Conservation (phyloP, 2,888 invertebrate genomes). For the Lithodes maja region DNA sequence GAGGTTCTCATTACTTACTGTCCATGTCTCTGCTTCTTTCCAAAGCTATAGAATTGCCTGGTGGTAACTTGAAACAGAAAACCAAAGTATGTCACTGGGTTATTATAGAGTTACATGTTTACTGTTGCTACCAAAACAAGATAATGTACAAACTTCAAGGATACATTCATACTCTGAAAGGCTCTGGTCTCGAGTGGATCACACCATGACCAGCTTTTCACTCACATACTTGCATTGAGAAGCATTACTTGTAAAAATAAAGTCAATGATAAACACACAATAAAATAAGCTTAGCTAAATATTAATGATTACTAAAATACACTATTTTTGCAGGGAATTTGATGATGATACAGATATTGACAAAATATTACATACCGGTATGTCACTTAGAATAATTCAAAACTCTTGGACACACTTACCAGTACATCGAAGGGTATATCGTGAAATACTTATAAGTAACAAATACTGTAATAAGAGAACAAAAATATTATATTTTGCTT, state of each 20-base stretch:
- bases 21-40: not conserved
- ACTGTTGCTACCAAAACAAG: not conserved
- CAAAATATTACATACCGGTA: too few species aligned
- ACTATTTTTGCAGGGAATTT: not conserved
- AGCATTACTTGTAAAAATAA: conserved; percentile 33
- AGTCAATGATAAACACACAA: not conserved
- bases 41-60: not conserved
- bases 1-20: not conserved
- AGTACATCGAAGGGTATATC: not conserved
- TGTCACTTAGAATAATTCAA: too few species aligned
- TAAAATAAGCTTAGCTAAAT: not conserved
- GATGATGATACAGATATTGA: not conserved
- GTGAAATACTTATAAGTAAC: too few species aligned
- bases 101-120: not conserved
- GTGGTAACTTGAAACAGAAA: not conserved
- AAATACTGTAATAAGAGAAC: too few species aligned
- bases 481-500: too few species aligned
- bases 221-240: conserved; percentile 62
- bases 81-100: not conserved
- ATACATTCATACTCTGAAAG: conserved; percentile 26
- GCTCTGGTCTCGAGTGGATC: not conserved
- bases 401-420: not conserved
- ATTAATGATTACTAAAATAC: not conserved
- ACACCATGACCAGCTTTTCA: conserved; percentile 29
- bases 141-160: not conserved